Base-by-base conservation (phyloP, 2,113 vertebrate genomes). In the Empidonax traillii region DNA sequence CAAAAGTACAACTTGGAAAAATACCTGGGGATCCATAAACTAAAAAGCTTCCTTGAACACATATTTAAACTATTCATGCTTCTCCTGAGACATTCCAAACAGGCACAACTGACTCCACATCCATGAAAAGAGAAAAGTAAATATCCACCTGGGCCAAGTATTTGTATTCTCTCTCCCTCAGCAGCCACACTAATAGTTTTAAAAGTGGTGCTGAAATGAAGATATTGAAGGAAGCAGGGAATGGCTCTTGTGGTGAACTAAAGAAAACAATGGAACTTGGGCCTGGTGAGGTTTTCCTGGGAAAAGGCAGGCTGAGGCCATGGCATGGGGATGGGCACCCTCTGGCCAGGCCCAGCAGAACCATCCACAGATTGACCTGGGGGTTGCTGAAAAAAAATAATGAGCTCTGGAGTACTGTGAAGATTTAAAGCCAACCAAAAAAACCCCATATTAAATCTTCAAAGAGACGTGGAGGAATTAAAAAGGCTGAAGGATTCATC, bases 1-100 rank as follows among this genome's bases (percentile, higher is more conserved):
- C 74, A 83, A 93, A 91, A 87, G 81, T 62, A 94, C n/a, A 73
- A 69, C 63, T 43, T 51, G 69, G 66, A 88, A 75, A 68, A 93
- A 47, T 62, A 97, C 37, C 91, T 87, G 83, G 78, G 91, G 93
- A 94, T 41, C 51, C 72, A 89, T 93, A 93, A 96, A 93, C 52
- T 58, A 37, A 51, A 85, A 76, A 71, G 55, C 63, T 93, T 95
- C 87, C 84, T 95, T 41, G 69, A 93, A 56, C 94, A 95, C 44
- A 81, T 92, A 87, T 94, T 96, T 74, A 89, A 96, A 72, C 85
- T 51, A 93, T 95, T 90, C 24, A 11, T 47, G 61, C 59, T 87
- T 67, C 89, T 95, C 92, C 63, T 1, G 22, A 82, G 82, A 86
- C 88, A 4, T 31, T 93, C 56, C 28, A 5, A 93, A 56, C 49